phyloP scores from a whole-genome alignment of 2,113 vertebrate species.

The Stigmatopora nigra region DNA sequence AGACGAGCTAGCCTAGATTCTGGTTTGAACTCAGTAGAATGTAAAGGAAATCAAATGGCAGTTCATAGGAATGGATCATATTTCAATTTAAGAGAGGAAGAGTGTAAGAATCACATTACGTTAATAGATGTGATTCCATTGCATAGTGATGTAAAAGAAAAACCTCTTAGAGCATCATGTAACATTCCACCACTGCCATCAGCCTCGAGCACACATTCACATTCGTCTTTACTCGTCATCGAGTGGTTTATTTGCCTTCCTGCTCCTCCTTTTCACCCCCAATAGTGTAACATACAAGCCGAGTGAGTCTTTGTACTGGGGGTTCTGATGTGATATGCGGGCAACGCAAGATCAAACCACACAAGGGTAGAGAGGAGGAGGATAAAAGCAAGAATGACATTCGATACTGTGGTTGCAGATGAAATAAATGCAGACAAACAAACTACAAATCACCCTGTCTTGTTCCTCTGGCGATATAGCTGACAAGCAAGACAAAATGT shows the following conservation, averaged over 20 bases:
- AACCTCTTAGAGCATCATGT: conserved; percentile 38
- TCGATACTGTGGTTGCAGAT: conserved; percentile 17
- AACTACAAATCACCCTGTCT: conserved; percentile 19
- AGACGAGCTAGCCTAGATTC: conserved; percentile 41
- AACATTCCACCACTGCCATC: conserved; percentile 43
- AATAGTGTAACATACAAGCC: conserved; percentile 19
- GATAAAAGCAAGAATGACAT: conserved; percentile 7
- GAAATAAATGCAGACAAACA: conserved; percentile 24
- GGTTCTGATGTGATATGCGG: conserved; percentile 15
- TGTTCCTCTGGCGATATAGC: background rate
- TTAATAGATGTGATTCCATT: conserved; percentile 38
- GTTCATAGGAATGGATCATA: conserved; percentile 4
- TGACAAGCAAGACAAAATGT: background rate
- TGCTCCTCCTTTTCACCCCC: conserved; percentile 39
- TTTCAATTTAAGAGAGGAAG: conserved; percentile 12
- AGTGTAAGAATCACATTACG: background rate
- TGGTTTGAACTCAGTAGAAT: conserved; percentile 24
- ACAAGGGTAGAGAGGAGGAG: conserved; percentile 27
- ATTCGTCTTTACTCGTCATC: conserved; percentile 26
- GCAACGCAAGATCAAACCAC: conserved; percentile 34
- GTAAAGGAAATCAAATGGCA: conserved; percentile 17
- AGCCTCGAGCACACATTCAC: conserved; percentile 30
- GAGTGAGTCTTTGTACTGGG: conserved; percentile 12
- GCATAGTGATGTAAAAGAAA: conserved; percentile 33
- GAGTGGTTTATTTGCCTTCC: conserved; percentile 22